Base-by-base conservation (phyloP, 2,888 invertebrate genomes). In the Scaeva pyrastri region DNA sequence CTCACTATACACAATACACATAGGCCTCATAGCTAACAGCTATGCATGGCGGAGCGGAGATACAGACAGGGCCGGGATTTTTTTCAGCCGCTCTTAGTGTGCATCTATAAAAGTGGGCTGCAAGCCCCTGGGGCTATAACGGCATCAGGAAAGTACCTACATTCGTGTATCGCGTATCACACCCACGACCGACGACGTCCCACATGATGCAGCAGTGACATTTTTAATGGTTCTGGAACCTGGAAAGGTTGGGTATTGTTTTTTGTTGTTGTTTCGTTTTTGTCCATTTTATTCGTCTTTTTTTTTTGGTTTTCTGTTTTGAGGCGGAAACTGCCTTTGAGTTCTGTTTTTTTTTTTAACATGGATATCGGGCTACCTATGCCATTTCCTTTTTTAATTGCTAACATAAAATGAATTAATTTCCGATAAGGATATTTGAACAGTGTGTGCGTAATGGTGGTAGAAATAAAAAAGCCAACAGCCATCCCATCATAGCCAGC, bases 381-480 rank as follows among this genome's bases (percentile, higher is more conserved):
- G 71, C 64, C 64, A 60, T 73, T 82, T 70, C 45, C 45, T 11
- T 50, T 56, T 81, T 79, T 86, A 86, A 81, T 81, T 86, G 85
- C 77, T 81, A 56, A 81, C 81, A 81, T 81, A 77, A 86, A 86
- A 77, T 56, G 81, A 81, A 86, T 81, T 81, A 86, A 86, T 86
- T 86, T 81, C 81, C 81, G 85, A 86, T 86, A 86, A 86, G 85
- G 81, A 81, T 86, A 62, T 81, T 86, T 74, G 81, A 73, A 77
- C 85, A 86, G 73, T 70, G 73, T 70, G 83, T 50, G 45, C 68
- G 70, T 75, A 68, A 73, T 78, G 77, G 73, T 48, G 73, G 55
- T 48, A 52, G 41, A 66, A 56, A 73, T 23, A 64, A 43, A 62
- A 64, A 70, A 50, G 41, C 23, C 62, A 58, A 55, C 26, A 52